Evolutionary conservation across 2,797 vertebrate species (phyloP), one percentile per base, ranked within the genome.

Genomic region (Anniella stebbinsi): DNA sequence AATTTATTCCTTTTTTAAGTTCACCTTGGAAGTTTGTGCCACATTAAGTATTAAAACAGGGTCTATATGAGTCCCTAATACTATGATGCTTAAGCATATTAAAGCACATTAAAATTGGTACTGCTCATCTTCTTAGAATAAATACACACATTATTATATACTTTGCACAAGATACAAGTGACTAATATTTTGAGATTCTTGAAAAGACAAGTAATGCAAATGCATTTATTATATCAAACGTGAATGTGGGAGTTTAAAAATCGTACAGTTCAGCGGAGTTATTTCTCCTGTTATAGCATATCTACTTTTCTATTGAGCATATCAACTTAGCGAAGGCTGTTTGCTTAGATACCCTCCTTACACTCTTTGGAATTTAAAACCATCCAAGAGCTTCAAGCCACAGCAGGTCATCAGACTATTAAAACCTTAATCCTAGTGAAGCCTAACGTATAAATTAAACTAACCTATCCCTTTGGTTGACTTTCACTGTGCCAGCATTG

Each of bases 1-100:
- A 88, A 91, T 95, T 92, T 93, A 87, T 94, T 84, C 41, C 18
- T 75, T 70, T 48, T 91, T 87, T 86, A 78, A 90, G 92, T 92
- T 93, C 84, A 72, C 66, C 84, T 81, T 60, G 63, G 63, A 91
- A 75, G 17, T 66, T 90, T 91, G 77, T 89, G 51, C 7, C 57
- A 60, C 66, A 90, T 67, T 1, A 54, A 11, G 21, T 70, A 78
- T 85, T 84, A 60, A 82, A 45, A n/a, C 51, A 92, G 51, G 78
- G 77, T 72, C 33, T 69, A 12, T 83, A 78, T 41, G 57, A 63
- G 77, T 9, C 12, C 88, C 45, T 75, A 88, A n/a, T 85, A 80
- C 45, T 90, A 41, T 91, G 63, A 63, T 67, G 60, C 67, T 90
- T 86, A 30, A 75, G n/a, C 88, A 91, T 60, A 48, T 66, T 87